phyloP scores from a whole-genome alignment of 2,888 invertebrate genomes.

The Parelbella ahira region DNA sequence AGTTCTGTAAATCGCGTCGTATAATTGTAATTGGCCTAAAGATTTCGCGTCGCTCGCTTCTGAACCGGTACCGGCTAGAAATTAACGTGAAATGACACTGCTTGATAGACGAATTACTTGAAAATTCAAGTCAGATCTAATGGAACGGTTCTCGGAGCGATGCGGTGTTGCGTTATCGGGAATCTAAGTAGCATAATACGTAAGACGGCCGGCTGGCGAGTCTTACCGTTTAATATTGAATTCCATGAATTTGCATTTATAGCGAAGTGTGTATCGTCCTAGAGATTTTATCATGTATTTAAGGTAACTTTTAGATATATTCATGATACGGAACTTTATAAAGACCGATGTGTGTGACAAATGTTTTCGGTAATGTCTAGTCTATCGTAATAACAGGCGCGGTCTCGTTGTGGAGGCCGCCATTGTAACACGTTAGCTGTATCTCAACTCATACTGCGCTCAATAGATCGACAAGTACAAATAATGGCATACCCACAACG shows the following conservation, averaged over 20 bases:
- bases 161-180: slow-evolving; percentile 51
- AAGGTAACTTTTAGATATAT: slow-evolving; percentile 66
- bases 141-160: slow-evolving; percentile 36
- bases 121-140: too few species aligned
- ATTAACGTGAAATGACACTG: slow-evolving; percentile 28
- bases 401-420: slow-evolving; percentile 50
- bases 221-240: slow-evolving; percentile 73
- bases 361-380: slow-evolving; percentile 72
- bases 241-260: slow-evolving; percentile 81
- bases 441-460: slow-evolving; percentile 56
- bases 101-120: slow-evolving; percentile 30
- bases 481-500: slow-evolving; percentile 63
- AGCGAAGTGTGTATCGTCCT: slow-evolving; percentile 77
- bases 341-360: slow-evolving; percentile 60
- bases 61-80: slow-evolving; percentile 28
- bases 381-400: slow-evolving; percentile 47
- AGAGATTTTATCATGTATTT: slow-evolving; percentile 77
- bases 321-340: slow-evolving; percentile 57
- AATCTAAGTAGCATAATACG: slow-evolving; percentile 74
- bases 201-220: slow-evolving; percentile 49
- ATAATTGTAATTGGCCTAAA: slow-evolving; percentile 40
- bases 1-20: slow-evolving; percentile 31
- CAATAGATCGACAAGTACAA: slow-evolving; percentile 71
- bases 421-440: slow-evolving; percentile 45
- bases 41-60: slow-evolving; percentile 37